Evolutionary conservation across 1,140 invertebrate species (phyloP).

Genomic region (Chironomus tepperi): DNA sequence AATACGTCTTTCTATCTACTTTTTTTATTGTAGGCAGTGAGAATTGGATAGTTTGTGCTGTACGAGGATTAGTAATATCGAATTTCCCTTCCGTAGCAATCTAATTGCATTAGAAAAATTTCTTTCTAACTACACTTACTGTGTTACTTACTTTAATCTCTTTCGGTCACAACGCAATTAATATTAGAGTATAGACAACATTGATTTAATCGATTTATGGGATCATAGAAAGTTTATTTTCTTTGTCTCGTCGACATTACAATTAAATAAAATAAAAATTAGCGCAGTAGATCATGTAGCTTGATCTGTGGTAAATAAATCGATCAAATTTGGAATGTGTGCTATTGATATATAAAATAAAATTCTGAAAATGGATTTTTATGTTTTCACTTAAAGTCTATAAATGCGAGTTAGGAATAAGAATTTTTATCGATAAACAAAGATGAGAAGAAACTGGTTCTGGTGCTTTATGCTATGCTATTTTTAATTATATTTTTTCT

Average conservation of each 20-base stretch:
- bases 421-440: background rate
- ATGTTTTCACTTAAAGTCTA: too few species aligned
- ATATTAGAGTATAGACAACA: background rate
- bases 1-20: background rate
- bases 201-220: background rate
- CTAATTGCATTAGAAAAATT: background rate
- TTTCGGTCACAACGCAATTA: background rate
- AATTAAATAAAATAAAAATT: conserved; percentile 3
- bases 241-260: background rate
- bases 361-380: background rate
- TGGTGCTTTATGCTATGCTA: background rate
- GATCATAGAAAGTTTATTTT: background rate
- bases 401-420: too few species aligned
- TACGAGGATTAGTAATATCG: background rate
- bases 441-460: background rate
- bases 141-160: background rate
- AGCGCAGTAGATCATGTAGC: background rate
- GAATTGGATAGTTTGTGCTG: background rate
- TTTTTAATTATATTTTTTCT: background rate
- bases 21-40: background rate
- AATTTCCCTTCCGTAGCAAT: background rate
- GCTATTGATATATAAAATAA: background rate
- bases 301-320: background rate
- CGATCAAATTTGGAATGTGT: background rate
- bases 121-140: background rate